A percentile compares a stretch with the other conserved stretches of the same genome.
phyloP scores from a whole-genome alignment of 2,888 invertebrate genomes.

The Eristalinus sepulchralis region DNA sequence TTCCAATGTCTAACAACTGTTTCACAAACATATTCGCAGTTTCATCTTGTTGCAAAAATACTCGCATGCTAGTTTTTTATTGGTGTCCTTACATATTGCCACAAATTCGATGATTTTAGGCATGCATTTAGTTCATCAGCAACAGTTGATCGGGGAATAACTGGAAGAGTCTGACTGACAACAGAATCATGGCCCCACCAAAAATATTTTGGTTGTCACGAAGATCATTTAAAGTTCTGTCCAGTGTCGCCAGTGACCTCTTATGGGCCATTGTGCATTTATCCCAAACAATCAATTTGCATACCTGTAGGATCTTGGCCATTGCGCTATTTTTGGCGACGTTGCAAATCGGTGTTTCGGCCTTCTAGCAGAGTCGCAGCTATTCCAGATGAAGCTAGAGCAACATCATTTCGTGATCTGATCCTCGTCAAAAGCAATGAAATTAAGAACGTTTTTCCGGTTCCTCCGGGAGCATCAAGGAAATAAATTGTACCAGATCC shows the following conservation, averaged over 20 bases:
- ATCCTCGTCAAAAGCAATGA: constrained; percentile 46
- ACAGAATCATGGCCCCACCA: constrained; percentile 67
- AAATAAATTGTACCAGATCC: constrained; percentile 66
- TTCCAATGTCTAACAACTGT: too few relatives aligned
- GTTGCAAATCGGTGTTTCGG: constrained; percentile 54
- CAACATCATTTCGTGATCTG: constrained; percentile 73
- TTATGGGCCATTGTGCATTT: constrained; percentile 49
- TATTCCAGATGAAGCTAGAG: constrained; percentile 43
- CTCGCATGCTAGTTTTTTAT: constrained; percentile 34
- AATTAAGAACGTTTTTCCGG: constrained; percentile 35
- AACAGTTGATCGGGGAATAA: constrained; percentile 69
- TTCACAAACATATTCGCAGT: not conserved
- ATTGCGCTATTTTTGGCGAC: constrained; percentile 51
- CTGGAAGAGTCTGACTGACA: constrained; percentile 67
- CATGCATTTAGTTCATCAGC: constrained; percentile 73
- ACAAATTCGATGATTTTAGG: constrained; percentile 2
- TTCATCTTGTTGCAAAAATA: constrained; percentile 15
- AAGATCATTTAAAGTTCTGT: constrained; percentile 62
- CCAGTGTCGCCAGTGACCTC: constrained; percentile 43
- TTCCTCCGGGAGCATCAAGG: constrained; percentile 56
- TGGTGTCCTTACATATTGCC: constrained; percentile 17
- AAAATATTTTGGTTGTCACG: constrained; percentile 41
- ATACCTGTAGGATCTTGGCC: constrained; percentile 18
- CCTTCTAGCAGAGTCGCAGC: constrained; percentile 2
- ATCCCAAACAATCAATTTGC: constrained; percentile 58